Conservation (phyloP, 2,888 invertebrate species). For the Chloromyia formosa region DNA sequence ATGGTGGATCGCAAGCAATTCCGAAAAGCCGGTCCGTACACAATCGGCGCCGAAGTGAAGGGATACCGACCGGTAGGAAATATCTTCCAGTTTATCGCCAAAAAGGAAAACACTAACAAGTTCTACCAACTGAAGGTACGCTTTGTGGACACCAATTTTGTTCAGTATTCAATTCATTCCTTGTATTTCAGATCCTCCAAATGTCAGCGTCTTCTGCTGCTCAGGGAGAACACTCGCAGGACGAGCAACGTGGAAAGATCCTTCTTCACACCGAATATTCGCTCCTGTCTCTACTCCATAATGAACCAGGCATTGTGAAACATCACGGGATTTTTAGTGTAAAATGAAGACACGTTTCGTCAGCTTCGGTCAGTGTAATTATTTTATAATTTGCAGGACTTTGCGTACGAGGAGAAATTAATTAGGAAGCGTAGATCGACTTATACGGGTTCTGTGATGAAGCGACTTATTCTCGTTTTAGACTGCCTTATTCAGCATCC, state of each 20-base stretch:
- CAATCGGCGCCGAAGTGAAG: conserved; percentile 74
- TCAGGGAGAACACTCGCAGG: conserved; percentile 75
- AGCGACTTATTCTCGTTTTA: conserved; percentile 74
- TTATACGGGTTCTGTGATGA: conserved; percentile 69
- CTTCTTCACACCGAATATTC: conserved; percentile 80
- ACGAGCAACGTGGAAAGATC: conserved; percentile 82
- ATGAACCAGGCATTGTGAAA: conserved; percentile 78
- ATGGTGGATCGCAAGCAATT: conserved; percentile 45
- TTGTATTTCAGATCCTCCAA: neutral
- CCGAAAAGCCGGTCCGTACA: conserved; percentile 68
- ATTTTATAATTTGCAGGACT: conserved; percentile 68
- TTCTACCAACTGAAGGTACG: conserved; percentile 76
- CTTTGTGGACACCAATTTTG: neutral
- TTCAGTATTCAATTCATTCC: no score
- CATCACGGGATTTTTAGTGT: conserved; percentile 82
- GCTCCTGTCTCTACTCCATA: conserved; percentile 72
- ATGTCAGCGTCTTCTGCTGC: no score
- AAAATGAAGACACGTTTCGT: conserved; percentile 49
- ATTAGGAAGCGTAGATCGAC: conserved; percentile 66
- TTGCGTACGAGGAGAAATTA: conserved; percentile 70
- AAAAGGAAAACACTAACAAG: conserved; percentile 74
- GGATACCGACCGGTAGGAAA: conserved; percentile 78
- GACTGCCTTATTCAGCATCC: conserved; percentile 79
- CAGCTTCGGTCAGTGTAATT: neutral
- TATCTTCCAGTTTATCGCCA: conserved; percentile 78